Evolutionary conservation across 1,140 invertebrate species (phyloP).

Genomic region (Patella vulgata): DNA sequence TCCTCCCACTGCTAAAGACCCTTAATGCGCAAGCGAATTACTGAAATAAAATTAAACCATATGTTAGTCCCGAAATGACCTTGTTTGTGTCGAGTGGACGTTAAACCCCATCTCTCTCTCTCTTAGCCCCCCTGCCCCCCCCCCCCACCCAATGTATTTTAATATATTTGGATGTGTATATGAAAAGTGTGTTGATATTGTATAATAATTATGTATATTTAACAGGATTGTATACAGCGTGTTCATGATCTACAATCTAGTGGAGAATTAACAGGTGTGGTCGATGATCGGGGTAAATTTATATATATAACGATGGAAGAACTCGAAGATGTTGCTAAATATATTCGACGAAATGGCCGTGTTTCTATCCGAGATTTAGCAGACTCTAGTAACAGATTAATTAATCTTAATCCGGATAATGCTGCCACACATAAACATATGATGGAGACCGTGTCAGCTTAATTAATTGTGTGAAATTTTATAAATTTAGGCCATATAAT

Average conservation of each 20-base stretch:
- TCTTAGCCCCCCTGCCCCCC: too few relatives aligned
- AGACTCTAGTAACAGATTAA: conserved; percentile 92
- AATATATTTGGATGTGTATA: too few relatives aligned
- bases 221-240: conserved; percentile 71
- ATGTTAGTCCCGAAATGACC: too few relatives aligned
- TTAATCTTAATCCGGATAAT: conserved; percentile 76
- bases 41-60: too few relatives aligned
- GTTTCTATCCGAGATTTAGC: conserved; percentile 93
- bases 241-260: conserved; percentile 86
- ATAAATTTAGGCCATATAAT: too few relatives aligned
- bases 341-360: conserved; percentile 93
- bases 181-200: too few relatives aligned
- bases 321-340: conserved; percentile 91
- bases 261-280: conserved; percentile 82
- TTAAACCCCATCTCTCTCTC: too few relatives aligned
- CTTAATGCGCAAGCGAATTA: too few relatives aligned
- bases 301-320: conserved; percentile 96
- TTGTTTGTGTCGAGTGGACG: too few relatives aligned
- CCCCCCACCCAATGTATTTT: too few relatives aligned
- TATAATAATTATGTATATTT: too few relatives aligned
- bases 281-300: conserved; percentile 99
- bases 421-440: conserved; percentile 36
- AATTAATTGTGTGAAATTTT: background rate
- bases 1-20: too few relatives aligned
- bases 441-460: conserved; percentile 4